Evolutionary conservation across 2,888 invertebrate genomes (phyloP), one percentile per base, ranked within the genome.

Genomic region (Agonopterix heracliana): DNA sequence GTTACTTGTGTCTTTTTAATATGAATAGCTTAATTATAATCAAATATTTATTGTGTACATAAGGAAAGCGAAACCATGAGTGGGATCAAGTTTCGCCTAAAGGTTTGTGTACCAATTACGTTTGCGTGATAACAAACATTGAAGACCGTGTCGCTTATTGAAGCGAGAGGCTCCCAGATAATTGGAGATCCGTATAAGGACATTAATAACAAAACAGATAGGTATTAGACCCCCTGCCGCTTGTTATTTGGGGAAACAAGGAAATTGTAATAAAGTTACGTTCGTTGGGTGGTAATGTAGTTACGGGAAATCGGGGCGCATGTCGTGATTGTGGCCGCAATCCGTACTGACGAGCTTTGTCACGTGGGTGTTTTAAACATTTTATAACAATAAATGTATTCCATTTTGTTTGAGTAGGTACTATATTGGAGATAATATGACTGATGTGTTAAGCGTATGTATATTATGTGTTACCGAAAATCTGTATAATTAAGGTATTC

Each of bases 131-230:
- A 61, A 56, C 59, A 65, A 68, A 65, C 60, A 70, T 52, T 59
- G 53, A 56, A 61, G 59, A 57, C 56, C 62, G 59, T 60, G 64
- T 61, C 62, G 59, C 62, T 64, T 64, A 74, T 63, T 67, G 60
- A 64, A 59, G 57, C 60, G 59, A 63, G 60, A 59, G 61, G 61
- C 59, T 63, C 64, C 66, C 66, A 75, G 74, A 78, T 80, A 81
- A 83, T 83, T 82, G 77, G 77, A 79, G 74, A 73, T 73, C 74
- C 71, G 75, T 76, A 79, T 77, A 72, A 72, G 70, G 74, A 71
- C 78, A 81, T 83, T 81, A 83, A 83, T 81, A 82, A 81, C 80
- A 78, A 76, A 82, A 81, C 74, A 79, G 80, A 78, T 81, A 74
- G 71, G 68, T 69, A 81, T 81, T 78, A 76, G 75, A 63, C 69